These are phyloP conservation scores for Acanthosepion pharaonis DNA, from an alignment of 2,888 invertebrate species.

Conservation along the genomic window DNA sequence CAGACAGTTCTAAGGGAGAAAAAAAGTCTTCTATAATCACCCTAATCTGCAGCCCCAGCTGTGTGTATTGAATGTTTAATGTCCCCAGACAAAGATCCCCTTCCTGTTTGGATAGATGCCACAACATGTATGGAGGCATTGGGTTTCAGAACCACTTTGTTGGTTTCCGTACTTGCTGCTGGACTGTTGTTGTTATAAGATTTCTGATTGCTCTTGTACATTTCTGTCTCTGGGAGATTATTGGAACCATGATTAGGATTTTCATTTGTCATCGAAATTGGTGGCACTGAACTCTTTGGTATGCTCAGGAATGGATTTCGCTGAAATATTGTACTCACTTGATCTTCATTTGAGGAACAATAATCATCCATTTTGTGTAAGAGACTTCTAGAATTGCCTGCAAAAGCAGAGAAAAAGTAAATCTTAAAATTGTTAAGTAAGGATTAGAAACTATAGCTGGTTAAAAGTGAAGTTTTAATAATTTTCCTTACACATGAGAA, in stretches of 20 bases:
- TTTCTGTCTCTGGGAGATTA: neutral
- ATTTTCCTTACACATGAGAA: neutral
- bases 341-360: conserved; percentile 52
- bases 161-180: neutral
- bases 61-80: conserved; percentile 42
- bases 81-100: conserved; percentile 21
- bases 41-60: conserved; percentile 35
- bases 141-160: conserved; percentile 40
- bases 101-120: conserved; percentile 37
- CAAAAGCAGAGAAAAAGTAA: neutral
- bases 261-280: neutral
- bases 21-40: neutral
- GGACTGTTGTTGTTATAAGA: neutral
- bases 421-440: neutral
- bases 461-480: neutral
- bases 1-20: neutral
- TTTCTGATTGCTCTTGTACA: conserved; percentile 24
- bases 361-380: conserved; percentile 58
- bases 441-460: neutral
- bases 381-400: conserved; percentile 66
- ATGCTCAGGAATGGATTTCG: conserved; percentile 34
- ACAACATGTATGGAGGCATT: conserved; percentile 38
- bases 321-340: neutral
- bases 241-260: neutral
- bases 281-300: neutral